A percentile compares a stretch with the other conserved stretches of the same genome.
Conservation (phyloP, 2,113 vertebrate species). For the Cheilinus undulatus region DNA sequence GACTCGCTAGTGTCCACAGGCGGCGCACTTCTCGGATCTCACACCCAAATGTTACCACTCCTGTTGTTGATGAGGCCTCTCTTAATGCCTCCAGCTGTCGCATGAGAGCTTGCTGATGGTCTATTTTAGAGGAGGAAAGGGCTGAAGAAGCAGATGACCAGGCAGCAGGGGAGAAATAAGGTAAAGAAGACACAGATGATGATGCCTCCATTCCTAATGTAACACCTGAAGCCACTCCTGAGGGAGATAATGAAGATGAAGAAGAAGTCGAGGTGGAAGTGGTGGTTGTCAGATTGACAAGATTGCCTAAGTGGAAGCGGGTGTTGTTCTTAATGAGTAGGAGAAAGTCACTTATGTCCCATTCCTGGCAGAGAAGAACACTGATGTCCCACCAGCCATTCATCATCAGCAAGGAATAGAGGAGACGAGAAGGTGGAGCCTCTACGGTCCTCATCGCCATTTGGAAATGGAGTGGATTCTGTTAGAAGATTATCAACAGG, state of each 20-base stretch:
- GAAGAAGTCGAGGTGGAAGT: constrained; percentile 66
- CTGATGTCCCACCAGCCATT: constrained; percentile 98
- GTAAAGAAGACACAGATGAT: constrained; percentile 16
- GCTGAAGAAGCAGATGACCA: constrained; percentile 44
- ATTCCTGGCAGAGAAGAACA: constrained; percentile 93
- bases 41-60: constrained; percentile 94
- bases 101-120: constrained; percentile 87
- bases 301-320: constrained; percentile 89
- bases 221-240: constrained; percentile 20
- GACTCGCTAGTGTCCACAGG: constrained; percentile 85
- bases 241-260: constrained; percentile 41
- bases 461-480: constrained; percentile 97
- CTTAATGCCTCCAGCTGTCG: constrained; percentile 87
- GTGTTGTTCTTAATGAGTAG: constrained; percentile 90
- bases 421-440: constrained; percentile 86
- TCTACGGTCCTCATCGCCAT: constrained; percentile 89
- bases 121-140: constrained; percentile 81
- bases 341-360: constrained; percentile 93
- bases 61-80: constrained; percentile 85
- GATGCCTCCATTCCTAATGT: constrained; percentile 52
- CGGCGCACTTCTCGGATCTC: constrained; percentile 91
- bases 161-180: constrained; percentile 47
- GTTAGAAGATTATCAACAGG: constrained; percentile 24
- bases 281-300: constrained; percentile 91
- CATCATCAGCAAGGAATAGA: constrained; percentile 92